Conservation (phyloP, 2,113 vertebrate species). For the Rhabdornis inornatus region DNA sequence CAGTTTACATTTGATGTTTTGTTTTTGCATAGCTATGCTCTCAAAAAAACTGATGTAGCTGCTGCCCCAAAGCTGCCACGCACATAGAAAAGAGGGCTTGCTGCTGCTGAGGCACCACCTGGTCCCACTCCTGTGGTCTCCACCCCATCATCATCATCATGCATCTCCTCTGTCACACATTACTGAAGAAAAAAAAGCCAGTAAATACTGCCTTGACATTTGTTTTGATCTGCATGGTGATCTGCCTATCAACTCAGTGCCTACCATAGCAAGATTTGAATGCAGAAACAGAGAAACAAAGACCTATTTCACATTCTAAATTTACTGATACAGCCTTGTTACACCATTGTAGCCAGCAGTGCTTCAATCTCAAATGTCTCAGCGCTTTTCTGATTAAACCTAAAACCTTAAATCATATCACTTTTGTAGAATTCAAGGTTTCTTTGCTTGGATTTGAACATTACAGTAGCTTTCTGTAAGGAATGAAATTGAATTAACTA, state of each 20-base stretch:
- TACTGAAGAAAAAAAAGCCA: not conserved
- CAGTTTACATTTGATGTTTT: not conserved
- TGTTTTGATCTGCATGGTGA: not conserved
- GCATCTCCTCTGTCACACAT: not conserved
- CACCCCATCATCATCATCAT: not conserved
- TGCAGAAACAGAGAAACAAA: not conserved
- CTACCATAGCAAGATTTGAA: not conserved
- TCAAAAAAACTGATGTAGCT: not conserved
- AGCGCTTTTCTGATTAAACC: not conserved
- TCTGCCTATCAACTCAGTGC: not conserved
- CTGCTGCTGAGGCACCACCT: not conserved
- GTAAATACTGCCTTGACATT: not conserved
- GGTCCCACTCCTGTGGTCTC: not conserved
- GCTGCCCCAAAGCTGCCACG: not conserved
- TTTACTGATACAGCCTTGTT: not conserved
- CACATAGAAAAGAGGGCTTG: not conserved
- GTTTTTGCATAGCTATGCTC: not conserved
- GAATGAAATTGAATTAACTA: not conserved
- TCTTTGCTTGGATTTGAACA: not conserved
- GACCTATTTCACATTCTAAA: not conserved
- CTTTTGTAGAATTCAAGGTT: not conserved
- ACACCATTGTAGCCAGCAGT: not conserved
- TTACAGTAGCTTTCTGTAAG: not conserved
- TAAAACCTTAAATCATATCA: not conserved
- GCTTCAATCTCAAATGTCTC: not conserved